These are phyloP conservation scores for Siniperca scherzeri DNA, from an alignment of 2,797 vertebrate genomes.

Conservation along the genomic window DNA sequence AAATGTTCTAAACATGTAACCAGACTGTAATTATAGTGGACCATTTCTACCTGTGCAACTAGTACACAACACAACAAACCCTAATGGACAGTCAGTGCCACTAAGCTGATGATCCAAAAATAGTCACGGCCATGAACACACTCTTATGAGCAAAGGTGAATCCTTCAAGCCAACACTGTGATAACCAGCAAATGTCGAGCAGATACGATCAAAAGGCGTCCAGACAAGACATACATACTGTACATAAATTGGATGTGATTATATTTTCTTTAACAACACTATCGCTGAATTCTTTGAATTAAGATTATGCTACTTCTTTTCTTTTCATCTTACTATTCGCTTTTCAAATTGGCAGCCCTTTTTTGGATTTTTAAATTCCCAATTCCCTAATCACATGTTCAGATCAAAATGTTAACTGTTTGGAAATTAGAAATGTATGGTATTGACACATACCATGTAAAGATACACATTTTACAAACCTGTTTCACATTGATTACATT, in stretches of 20 bases:
- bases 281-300: conserved; percentile 24
- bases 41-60: conserved; percentile 32
- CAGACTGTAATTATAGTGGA: conserved; percentile 14
- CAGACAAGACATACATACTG: conserved; percentile 21
- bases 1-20: conserved; percentile 16
- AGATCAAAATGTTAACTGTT: neutral
- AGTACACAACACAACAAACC: conserved; percentile 64
- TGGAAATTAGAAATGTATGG: conserved; percentile 31
- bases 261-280: conserved; percentile 16
- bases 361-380: conserved; percentile 23
- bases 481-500: neutral
- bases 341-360: conserved; percentile 20
- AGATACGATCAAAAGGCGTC: conserved; percentile 27
- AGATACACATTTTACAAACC: conserved; percentile 11
- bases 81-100: conserved; percentile 51
- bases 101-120: conserved; percentile 80
- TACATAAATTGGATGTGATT: conserved; percentile 23
- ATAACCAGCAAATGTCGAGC: conserved; percentile 20
- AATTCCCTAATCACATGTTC: neutral
- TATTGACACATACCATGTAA: conserved; percentile 3
- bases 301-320: neutral
- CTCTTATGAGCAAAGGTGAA: conserved; percentile 69
- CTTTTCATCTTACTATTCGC: conserved; percentile 21
- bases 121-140: conserved; percentile 68
- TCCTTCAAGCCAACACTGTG: conserved; percentile 54